Evolutionary conservation across 2,888 invertebrate species (phyloP).

Genomic region (Tortricodes alternella): DNA sequence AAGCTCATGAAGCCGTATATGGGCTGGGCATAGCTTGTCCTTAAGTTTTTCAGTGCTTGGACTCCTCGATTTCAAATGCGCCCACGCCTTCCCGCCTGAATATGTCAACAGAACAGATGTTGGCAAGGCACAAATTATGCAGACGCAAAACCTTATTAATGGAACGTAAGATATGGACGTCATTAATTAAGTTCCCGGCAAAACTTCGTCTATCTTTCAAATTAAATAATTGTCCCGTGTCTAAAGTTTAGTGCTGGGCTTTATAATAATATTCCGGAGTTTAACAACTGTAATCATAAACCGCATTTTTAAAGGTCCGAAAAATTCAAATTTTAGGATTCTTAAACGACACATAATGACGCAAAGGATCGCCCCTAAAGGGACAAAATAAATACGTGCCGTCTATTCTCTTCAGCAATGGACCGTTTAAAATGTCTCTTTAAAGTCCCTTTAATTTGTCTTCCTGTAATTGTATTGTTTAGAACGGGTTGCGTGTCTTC

Average conservation of each 20-base stretch:
- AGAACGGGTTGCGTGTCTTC: constrained; percentile 32
- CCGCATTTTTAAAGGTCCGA: constrained; percentile 1
- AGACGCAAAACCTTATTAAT: not conserved
- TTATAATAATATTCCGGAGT: constrained; percentile 48
- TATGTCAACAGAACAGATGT: not conserved
- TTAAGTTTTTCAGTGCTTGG: too few species aligned
- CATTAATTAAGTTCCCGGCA: constrained; percentile 9
- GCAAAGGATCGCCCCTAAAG: constrained; percentile 41
- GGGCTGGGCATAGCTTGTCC: too few species aligned
- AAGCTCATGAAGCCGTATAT: too few species aligned
- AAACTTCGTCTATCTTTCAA: constrained; percentile 8
- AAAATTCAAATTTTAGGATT: constrained; percentile 29
- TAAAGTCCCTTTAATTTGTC: constrained; percentile 55
- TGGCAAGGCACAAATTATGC: not conserved
- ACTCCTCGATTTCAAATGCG: too few species aligned
- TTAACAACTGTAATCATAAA: constrained; percentile 46
- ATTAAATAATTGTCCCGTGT: not conserved
- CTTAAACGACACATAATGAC: constrained; percentile 49
- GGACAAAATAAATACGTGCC: constrained; percentile 51
- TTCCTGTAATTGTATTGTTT: constrained; percentile 33
- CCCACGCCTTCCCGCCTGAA: too few species aligned
- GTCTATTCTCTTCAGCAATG: constrained; percentile 51
- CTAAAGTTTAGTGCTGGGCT: not conserved
- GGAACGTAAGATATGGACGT: constrained; percentile 9
- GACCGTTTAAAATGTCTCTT: constrained; percentile 60